Percentiles rank a stretch among this genome's conserved stretches.
phyloP scores from a whole-genome alignment of 2,113 vertebrate species.

The Nestor notabilis region DNA sequence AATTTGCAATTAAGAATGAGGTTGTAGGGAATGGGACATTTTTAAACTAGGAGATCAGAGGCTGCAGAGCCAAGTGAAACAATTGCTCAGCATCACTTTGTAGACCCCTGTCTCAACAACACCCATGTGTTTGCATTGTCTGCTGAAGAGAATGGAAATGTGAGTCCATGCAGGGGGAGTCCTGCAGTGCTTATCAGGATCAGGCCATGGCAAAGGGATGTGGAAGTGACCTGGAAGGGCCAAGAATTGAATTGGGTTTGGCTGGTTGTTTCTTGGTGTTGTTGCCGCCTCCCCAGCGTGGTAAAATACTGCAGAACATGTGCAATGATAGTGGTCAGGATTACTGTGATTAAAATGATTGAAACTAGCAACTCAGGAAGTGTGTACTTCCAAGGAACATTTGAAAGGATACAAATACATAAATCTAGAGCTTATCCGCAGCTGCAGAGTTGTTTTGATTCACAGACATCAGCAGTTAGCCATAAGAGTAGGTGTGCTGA shows the following conservation, averaged over 20 bases:
- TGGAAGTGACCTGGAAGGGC: neutral
- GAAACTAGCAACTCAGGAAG: neutral
- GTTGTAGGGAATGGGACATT: neutral
- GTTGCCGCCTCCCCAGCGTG: neutral
- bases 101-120: neutral
- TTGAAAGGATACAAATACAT: neutral
- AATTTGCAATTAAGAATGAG: slow-evolving; percentile 47
- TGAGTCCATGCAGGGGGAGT: too few relatives aligned
- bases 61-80: slow-evolving; percentile 6
- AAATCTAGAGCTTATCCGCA: neutral
- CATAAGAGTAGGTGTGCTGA: neutral
- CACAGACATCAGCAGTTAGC: neutral
- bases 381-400: neutral
- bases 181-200: neutral
- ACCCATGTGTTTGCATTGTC: neutral
- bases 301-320: neutral
- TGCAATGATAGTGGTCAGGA: neutral
- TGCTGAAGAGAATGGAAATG: neutral
- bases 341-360: neutral
- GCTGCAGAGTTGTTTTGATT: neutral
- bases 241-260: neutral
- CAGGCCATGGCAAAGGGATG: neutral
- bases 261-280: neutral
- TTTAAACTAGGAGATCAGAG: neutral
- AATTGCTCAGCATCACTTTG: neutral